Base-by-base conservation (phyloP, 2,797 vertebrate genomes). In the Falco peregrinus region DNA sequence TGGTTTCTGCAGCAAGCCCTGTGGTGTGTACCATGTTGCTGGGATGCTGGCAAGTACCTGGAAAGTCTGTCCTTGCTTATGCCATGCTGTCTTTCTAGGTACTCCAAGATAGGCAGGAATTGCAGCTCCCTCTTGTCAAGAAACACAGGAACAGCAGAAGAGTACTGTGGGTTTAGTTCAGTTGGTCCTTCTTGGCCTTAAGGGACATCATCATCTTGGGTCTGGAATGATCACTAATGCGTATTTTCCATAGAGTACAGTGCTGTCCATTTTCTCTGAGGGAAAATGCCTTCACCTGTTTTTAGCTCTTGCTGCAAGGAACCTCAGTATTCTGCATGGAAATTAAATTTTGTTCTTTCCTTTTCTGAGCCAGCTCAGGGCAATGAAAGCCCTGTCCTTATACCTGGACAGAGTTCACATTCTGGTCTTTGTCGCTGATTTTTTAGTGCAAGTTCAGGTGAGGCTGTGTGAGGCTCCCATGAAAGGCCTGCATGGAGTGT, bases 281-380 rank as follows among this genome's bases (percentile, higher is more conserved):
- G 83, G 56, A 89, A 84, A 87, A 87, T 43, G 71, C 24, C 33
- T 71, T 90, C 2, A 1, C 43, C 79, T 91, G 56, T 61, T 90
- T 94, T 82, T 80, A 93, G 53, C 41, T 91, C 21, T 60, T 85
- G 45, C 78, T 92, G 80, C 53, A 74, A 86, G 73, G 41, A 93
- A 50, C 47, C 11, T 87, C 37, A 60, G 21, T 70, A 53, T 70
- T 92, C 35, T 68, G 45, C 11, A 19, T 0, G 81, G 54, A 84
- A 87, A 67, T 84, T 35, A 86, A 54, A 25, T 65, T 57, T 65
- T 81, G 11, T 60, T 83, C 48, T 48, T 60, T 59, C 31, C 71
- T 43, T 74, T 78, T 41, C 35, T 63, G 54, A 79, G 22, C 29
- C 29, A 67, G 1, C 54, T 84, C 54, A 73, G 29, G 41, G 22